Evolutionary conservation across 2,113 vertebrate species (phyloP).

Genomic region (Chauna torquata): DNA sequence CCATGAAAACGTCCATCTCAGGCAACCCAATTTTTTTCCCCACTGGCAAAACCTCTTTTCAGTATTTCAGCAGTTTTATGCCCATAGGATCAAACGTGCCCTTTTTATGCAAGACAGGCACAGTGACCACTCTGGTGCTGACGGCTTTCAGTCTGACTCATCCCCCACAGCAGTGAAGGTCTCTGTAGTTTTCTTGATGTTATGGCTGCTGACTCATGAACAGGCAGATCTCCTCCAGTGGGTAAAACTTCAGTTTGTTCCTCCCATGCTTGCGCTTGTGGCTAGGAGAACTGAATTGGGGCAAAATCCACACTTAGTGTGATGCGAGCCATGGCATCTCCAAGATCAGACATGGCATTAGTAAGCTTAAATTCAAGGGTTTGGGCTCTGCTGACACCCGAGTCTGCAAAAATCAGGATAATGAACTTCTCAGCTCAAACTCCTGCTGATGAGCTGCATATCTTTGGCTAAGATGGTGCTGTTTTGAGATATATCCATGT

Average conservation of each 20-base stretch:
- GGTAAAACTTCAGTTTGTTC: neutral
- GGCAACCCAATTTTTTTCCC: neutral
- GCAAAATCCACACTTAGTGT: rapidly evolving
- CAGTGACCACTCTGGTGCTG: neutral
- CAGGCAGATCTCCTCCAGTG: neutral
- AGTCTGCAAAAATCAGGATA: neutral
- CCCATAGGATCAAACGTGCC: neutral
- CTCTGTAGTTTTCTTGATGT: neutral
- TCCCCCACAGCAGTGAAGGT: neutral
- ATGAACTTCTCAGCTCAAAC: neutral
- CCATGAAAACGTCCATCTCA: neutral
- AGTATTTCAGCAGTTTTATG: neutral
- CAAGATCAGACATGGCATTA: neutral
- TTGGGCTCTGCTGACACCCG: neutral
- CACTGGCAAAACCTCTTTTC: neutral
- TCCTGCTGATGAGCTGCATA: neutral
- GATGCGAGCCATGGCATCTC: neutral
- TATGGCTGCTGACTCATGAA: neutral
- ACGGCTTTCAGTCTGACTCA: neutral
- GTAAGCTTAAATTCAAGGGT: neutral
- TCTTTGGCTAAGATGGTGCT: neutral
- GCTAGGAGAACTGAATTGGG: neutral
- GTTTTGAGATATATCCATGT: neutral
- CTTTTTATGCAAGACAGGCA: neutral
- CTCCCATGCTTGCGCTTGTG: rapidly evolving